Base-by-base conservation (phyloP, 2,797 vertebrate species). In the Odontamblyopus rebecca region DNA sequence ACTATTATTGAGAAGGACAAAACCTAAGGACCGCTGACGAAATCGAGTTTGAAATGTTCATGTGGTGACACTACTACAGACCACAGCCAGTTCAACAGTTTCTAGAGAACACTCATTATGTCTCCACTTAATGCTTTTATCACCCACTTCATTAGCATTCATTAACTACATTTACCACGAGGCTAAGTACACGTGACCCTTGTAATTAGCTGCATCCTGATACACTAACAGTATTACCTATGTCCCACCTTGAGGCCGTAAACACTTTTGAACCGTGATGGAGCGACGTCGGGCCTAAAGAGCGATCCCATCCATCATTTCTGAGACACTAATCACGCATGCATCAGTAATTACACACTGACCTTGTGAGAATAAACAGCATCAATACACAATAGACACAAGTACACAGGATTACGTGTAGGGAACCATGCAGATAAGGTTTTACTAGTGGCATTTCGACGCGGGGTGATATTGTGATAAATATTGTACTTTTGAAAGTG, bases 281-380 rank as follows among this genome's bases (percentile, higher is more conserved):
- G 48, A 68, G 65, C 35, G 70, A 73, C 69, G 72, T 63, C 78
- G 83, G 76, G 78, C 77, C 68, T 78, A 72, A 79, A 72, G 62
- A 78, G 60, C 67, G 6, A 16, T 11, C 30, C 70, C 60, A 86
- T 86, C 79, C 73, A 75, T 87, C 88, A 85, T 73, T 60, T 70
- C 70, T 57, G 6, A 35, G 68, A 86, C 70, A 9, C 68, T 76
- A 66, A 79, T 82, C 76, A 38, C 2, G 8, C 35, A 9, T 69
- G 29, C 0, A 1, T 82, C 82, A 75, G 73, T 82, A 74, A 82
- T 76, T 70, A 53, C 66, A 0, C 1, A 1, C 57, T 71, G 79
- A 79, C 82, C 79, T 86, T 82, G 70, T 70, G 29, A 64, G 69
- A 59, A 61, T 26, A 72, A 59, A 38, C 48, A 38, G 59, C 41